phyloP scores from a whole-genome alignment of 2,797 vertebrate genomes.

The Typhlichthys eigenmanni region DNA sequence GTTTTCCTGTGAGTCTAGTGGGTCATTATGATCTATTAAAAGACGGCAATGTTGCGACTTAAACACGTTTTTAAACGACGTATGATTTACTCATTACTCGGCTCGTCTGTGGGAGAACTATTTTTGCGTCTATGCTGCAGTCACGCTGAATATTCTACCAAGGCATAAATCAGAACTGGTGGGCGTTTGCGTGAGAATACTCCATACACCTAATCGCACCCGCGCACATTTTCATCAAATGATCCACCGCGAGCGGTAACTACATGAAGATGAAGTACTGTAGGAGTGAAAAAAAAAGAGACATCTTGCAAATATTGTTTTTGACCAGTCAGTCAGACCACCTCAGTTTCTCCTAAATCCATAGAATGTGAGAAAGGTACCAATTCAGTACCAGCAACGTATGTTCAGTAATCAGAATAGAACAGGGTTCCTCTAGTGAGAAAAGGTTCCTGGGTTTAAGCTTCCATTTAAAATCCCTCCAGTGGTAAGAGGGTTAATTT shows the following conservation, averaged over 20 bases:
- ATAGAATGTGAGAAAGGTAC: no score
- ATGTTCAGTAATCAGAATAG: no score
- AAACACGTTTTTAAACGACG: slow-evolving; percentile 4
- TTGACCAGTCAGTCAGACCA: no score
- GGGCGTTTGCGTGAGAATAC: background rate
- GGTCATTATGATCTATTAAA: slow-evolving; percentile 38
- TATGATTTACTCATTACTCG: slow-evolving; percentile 33
- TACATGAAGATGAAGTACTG: no score
- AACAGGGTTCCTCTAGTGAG: no score
- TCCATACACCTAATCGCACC: background rate
- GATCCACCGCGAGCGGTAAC: background rate
- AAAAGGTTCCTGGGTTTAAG: no score
- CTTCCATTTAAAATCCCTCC: no score
- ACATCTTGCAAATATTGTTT: no score
- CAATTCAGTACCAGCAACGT: no score
- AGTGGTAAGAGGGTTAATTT: no score
- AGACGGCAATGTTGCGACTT: slow-evolving; percentile 22
- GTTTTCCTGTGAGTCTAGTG: slow-evolving; percentile 5
- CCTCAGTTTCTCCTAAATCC: no score
- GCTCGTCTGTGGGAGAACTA: slow-evolving; percentile 38
- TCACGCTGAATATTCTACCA: slow-evolving; percentile 7
- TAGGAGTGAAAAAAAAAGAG: no score
- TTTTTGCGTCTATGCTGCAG: slow-evolving; percentile 22
- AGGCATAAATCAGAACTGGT: background rate
- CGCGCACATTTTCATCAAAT: background rate